Base-by-base conservation (phyloP, 2,888 invertebrate species). In the Cerceris rybyensis region DNA sequence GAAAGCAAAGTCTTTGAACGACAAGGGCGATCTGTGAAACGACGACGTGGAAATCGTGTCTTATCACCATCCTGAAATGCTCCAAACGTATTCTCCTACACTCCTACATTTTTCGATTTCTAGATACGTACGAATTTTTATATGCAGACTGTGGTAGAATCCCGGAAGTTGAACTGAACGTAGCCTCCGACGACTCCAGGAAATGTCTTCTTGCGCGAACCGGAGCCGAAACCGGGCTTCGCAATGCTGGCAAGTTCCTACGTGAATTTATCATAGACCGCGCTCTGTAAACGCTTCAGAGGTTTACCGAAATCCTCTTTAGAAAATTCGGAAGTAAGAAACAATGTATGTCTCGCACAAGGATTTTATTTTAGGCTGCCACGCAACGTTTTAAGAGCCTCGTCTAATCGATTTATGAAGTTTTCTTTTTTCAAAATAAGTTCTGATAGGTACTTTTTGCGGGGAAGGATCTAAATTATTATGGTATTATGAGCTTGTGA, bases 221-320 rank as follows among this genome's bases (percentile, higher is more conserved):
- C 55, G 9, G 7, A 9, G 0, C 76, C 75, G 78, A 70, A 78
- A 83, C 67, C 63, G 46, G 55, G 52, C 64, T 50, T 52, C 70
- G 77, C 1, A 77, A 82, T 74, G 84, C 73, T 52, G 63, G 67
- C 69, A 61, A 28, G 67, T 84, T 80, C 67, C 82, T 72, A 43
- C 59, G 54, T 54, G 70, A 75, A 75, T 84, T 84, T 84, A 84
- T 84, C 80, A 78, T 82, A 42, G 63, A n/a, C 49, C 50, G 54
- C 41, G 70, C 14, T 46, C 43, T 61, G 39, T n/a, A 55, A 67
- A 52, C 41, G 55, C 8, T 52, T 7, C 16, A 16, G 13, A 63
- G 63, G 17, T 73, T 63, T 39, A 43, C 39, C 68, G 16, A n/a
- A 50, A 11, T 14, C 57, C 42, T 8, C 43, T 39, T 52, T 50